Conservation (phyloP, 2,113 vertebrate genomes). For the Polypterus senegalus region DNA sequence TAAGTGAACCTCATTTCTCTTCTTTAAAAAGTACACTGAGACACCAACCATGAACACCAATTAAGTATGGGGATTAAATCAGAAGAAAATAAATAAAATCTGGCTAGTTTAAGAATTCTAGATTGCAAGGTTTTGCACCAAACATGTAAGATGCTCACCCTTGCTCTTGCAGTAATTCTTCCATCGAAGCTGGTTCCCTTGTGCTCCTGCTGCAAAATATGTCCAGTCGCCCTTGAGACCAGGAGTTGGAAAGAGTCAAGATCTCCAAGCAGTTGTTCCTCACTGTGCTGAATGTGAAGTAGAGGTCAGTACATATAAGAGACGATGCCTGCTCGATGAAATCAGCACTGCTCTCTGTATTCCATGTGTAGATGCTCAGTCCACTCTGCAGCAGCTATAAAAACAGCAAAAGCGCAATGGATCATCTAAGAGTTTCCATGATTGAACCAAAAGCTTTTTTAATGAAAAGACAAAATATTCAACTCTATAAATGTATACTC, state of each 20-base stretch:
- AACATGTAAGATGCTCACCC: constrained; percentile 7
- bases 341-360: constrained; percentile 15
- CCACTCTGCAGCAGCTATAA: constrained; percentile 18
- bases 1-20: too few relatives aligned
- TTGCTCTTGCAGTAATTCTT: constrained; percentile 13
- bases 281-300: constrained; percentile 14
- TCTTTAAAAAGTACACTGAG: too few relatives aligned
- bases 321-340: constrained; percentile 13
- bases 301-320: constrained; percentile 17
- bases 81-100: too few relatives aligned
- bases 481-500: too few relatives aligned
- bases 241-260: constrained; percentile 7
- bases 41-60: too few relatives aligned
- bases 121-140: too few relatives aligned
- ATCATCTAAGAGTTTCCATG: too few relatives aligned
- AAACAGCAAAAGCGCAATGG: neutral
- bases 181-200: constrained; percentile 11
- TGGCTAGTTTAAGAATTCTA: too few relatives aligned
- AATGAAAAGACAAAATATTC: too few relatives aligned
- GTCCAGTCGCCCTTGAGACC: constrained; percentile 17
- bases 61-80: too few relatives aligned
- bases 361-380: constrained; percentile 17
- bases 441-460: too few relatives aligned
- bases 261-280: constrained; percentile 18
- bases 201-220: constrained; percentile 14